Percentiles rank a stretch among this genome's conserved stretches.
Conservation (phyloP, 1,140 invertebrate genomes). For the Probaryconus sp. region DNA sequence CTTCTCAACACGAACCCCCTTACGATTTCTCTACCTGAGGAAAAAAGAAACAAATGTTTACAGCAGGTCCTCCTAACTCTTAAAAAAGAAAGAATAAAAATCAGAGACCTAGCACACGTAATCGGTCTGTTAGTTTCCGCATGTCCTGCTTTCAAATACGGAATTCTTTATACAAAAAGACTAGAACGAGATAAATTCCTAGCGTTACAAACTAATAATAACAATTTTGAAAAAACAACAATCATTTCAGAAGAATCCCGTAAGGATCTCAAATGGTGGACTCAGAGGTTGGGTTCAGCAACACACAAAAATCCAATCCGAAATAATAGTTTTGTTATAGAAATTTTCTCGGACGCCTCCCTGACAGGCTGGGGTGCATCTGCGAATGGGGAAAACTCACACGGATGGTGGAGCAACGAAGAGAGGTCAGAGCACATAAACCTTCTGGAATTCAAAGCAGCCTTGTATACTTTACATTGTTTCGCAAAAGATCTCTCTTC, state of each 20-base stretch:
- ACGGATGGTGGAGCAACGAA: slow-evolving; percentile 13
- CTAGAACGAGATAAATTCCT: slow-evolving; percentile 29
- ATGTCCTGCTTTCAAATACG: slow-evolving; percentile 23
- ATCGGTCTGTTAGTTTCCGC: slow-evolving; percentile 8
- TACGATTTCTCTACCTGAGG: slow-evolving; percentile 2
- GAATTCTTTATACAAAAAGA: slow-evolving; percentile 22
- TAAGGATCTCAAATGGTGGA: slow-evolving; percentile 11
- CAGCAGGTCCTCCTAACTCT: not conserved
- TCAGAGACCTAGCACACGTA: slow-evolving; percentile 6
- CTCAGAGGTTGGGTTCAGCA: not conserved
- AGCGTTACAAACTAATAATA: not conserved
- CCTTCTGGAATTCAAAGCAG: slow-evolving; percentile 63
- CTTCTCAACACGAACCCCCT: slow-evolving; percentile 1
- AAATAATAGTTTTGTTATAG: slow-evolving; percentile 36
- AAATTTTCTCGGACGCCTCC: slow-evolving; percentile 71
- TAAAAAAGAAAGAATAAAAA: slow-evolving; percentile 4
- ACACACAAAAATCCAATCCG: not conserved
- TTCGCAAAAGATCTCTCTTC: slow-evolving; percentile 60
- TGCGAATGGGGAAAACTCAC: slow-evolving; percentile 2
- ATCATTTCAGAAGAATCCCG: not conserved
- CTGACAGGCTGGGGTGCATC: slow-evolving; percentile 22
- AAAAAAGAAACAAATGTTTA: not conserved
- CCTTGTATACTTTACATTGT: slow-evolving; percentile 50
- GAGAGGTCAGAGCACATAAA: slow-evolving; percentile 64
- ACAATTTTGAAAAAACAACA: slow-evolving; percentile 1